phyloP scores from a whole-genome alignment of 37 sponge, comb jelly and placozoan species.

The Chondrosia reniformis region DNA sequence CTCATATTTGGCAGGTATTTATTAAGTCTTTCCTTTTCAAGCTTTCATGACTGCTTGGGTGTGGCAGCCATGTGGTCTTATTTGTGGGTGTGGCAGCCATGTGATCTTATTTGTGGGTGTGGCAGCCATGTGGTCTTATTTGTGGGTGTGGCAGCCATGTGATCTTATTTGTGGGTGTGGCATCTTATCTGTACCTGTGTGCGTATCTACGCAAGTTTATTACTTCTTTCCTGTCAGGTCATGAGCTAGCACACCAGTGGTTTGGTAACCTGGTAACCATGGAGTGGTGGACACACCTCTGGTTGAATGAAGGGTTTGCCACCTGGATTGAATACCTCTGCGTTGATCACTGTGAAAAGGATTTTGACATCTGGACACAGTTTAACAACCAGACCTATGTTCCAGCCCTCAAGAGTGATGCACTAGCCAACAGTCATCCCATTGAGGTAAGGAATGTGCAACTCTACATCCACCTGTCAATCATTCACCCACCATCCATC shows the following conservation, averaged over 20 bases:
- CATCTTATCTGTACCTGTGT: neutral
- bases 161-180: slow-evolving; percentile 9
- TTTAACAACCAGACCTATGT: slow-evolving; percentile 71
- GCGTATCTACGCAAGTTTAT: neutral
- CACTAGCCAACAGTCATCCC: slow-evolving; percentile 84
- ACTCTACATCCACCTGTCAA: too few relatives aligned
- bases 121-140: too few relatives aligned
- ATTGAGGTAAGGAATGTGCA: slow-evolving; percentile 80
- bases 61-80: too few relatives aligned
- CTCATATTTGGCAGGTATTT: too few relatives aligned
- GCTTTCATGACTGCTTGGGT: too few relatives aligned
- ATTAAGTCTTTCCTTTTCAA: too few relatives aligned
- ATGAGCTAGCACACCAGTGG: slow-evolving; percentile 97
- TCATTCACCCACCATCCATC: too few relatives aligned
- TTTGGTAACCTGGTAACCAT: slow-evolving; percentile 98
- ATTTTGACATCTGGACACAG: slow-evolving; percentile 94
- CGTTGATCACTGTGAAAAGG: slow-evolving; percentile 86
- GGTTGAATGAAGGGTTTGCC: slow-evolving; percentile 99
- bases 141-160: neutral
- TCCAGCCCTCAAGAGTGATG: slow-evolving; percentile 77
- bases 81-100: too few relatives aligned
- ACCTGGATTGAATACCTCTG: slow-evolving; percentile 93
- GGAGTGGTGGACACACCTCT: slow-evolving; percentile 99
- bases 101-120: too few relatives aligned
- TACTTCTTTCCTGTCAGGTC: slow-evolving; percentile 37